Base-by-base conservation (phyloP, 2,888 invertebrate species). In the Saturnia japonica region DNA sequence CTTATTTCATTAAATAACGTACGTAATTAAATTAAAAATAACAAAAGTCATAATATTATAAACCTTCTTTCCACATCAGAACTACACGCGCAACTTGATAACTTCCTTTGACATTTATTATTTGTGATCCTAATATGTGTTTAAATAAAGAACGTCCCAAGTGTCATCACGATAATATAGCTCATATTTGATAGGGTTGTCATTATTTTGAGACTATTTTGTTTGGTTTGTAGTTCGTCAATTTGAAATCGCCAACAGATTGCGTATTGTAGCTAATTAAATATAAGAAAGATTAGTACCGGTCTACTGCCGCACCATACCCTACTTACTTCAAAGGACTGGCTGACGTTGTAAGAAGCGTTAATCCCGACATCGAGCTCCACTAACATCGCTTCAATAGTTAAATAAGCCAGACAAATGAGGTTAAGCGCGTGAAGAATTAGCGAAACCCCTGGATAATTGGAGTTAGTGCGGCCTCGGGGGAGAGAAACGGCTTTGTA, bases 321-420 rank as follows among this genome's bases (percentile, higher is more conserved):
- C 40, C 40, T 40, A 64, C 64, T 64, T 40, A 64, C 40, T 64
- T 64, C 40, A 40, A 40, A 40, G 40, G 40, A 34, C 40, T 34
- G 69, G 11, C 28, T 57, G 66, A 42, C 51, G n/a, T 66, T 66
- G 70, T 70, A 66, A 69, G 62, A 69, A 8, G 57, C 34, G 40
- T 57, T 68, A 70, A 70, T 68, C 67, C 42, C 34, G 25, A 45
- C 67, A 67, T 68, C 60, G 69, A 62, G 60, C 62, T 22, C 43
- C 22, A 25, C 67, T 68, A 71, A 71, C 51, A 68, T 68, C 68
- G 51, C 62, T 78, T 64, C 64, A 83, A 80, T 80, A 81, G 82
- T 84, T 88, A 85, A 88, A 86, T 88, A 88, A 89, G 85, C 88
- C 85, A 79, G 80, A 83, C 88, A 87, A 90, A 90, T 86, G 86